A percentile compares a stretch with the other conserved stretches of the same genome.
Evolutionary conservation across 2,888 invertebrate genomes (phyloP).

Genomic region (Drosophila putrida): DNA sequence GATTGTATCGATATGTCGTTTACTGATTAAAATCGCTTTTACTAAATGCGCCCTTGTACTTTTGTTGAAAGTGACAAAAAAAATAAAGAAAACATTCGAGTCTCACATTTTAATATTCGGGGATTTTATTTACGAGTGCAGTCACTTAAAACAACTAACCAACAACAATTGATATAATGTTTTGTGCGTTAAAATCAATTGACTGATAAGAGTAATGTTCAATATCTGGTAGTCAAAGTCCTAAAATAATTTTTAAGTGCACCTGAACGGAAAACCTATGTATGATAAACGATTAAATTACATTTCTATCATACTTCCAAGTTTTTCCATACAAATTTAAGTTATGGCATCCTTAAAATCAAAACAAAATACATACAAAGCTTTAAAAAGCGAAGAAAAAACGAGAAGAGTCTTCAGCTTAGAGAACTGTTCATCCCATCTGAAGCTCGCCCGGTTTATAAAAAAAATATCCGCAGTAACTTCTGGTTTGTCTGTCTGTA

Average conservation of each 20-base stretch:
- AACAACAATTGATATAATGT: constrained; percentile 19
- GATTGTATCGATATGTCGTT: constrained; percentile 11
- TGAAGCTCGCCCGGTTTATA: too few species aligned
- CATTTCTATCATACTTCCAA: not conserved
- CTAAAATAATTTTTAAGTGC: constrained; percentile 12
- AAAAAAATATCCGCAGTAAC: too few species aligned
- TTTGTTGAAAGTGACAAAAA: constrained; percentile 22
- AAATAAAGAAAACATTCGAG: constrained; percentile 31
- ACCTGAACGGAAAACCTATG: constrained; percentile 9
- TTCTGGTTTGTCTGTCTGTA: too few species aligned
- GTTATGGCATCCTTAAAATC: too few species aligned
- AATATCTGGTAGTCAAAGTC: constrained; percentile 12
- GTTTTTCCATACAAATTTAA: too few species aligned
- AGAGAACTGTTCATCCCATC: too few species aligned
- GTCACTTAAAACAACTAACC: constrained; percentile 30
- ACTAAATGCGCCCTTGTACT: constrained; percentile 38
- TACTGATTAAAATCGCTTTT: constrained; percentile 38
- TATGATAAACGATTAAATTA: not conserved
- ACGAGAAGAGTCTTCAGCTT: too few species aligned
- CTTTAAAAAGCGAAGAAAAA: too few species aligned
- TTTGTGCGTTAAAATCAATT: constrained; percentile 27
- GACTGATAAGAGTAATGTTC: constrained; percentile 35
- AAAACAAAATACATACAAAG: too few species aligned
- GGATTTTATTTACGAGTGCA: constrained; percentile 56
- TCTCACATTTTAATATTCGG: constrained; percentile 49